Conservation (phyloP, 1,140 invertebrate genomes). For the Palaemon carinicauda region DNA sequence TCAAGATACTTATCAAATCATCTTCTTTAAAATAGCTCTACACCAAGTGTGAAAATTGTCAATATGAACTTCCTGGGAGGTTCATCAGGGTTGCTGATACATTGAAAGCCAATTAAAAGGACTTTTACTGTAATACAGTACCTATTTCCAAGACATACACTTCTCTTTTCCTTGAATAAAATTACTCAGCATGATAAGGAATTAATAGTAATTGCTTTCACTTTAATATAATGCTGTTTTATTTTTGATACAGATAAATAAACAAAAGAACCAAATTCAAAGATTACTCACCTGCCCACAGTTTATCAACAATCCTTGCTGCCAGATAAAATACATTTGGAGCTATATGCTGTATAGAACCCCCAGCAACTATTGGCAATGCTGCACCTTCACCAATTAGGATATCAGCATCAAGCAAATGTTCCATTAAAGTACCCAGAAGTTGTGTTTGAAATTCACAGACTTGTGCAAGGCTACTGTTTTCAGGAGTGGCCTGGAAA, state of each 20-base stretch:
- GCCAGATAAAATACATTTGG: slow-evolving; percentile 93
- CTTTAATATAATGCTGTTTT: background rate
- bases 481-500: slow-evolving; percentile 75
- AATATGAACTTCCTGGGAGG: no score
- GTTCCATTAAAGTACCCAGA: slow-evolving; percentile 90
- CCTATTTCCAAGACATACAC: no score
- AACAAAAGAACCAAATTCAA: background rate
- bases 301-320: slow-evolving; percentile 92
- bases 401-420: slow-evolving; percentile 89
- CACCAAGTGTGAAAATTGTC: no score
- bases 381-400: slow-evolving; percentile 78
- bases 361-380: slow-evolving; percentile 70
- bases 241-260: background rate
- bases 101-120: no score
- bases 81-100: no score
- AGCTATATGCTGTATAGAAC: slow-evolving; percentile 82
- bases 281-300: slow-evolving; percentile 85
- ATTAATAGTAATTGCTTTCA: background rate
- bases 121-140: no score
- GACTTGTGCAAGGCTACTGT: slow-evolving; percentile 81
- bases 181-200: no score
- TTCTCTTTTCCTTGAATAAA: no score
- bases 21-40: no score
- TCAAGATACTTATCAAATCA: no score
- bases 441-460: slow-evolving; percentile 93